Conservation (phyloP, 1,140 invertebrate genomes). For the Aphelenchoides avenae region DNA sequence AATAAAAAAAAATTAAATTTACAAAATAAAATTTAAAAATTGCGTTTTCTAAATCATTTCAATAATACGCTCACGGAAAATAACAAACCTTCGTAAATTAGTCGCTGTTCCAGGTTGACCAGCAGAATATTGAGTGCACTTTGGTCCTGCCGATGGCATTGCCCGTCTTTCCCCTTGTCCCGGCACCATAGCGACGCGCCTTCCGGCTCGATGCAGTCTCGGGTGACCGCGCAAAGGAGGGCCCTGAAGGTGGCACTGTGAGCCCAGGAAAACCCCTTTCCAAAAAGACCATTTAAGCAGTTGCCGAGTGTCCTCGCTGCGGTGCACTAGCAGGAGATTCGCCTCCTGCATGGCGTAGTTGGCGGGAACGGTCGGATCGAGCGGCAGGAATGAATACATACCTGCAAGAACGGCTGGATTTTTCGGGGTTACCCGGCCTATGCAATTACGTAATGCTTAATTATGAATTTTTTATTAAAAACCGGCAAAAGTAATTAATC, state of each 20-base stretch:
- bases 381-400: constrained; percentile 15
- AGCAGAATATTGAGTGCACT: constrained; percentile 22
- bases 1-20: no score
- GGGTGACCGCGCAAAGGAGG: constrained; percentile 14
- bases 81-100: no score
- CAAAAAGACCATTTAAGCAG: constrained; percentile 15
- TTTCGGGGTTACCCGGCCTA: no score
- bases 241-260: constrained; percentile 12
- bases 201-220: constrained; percentile 15
- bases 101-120: constrained; percentile 11
- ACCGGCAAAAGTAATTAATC: no score
- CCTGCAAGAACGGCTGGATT: constrained; percentile 10
- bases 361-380: constrained; percentile 3
- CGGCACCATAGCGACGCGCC: background rate
- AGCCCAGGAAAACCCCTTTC: constrained; percentile 1
- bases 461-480: no score
- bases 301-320: constrained; percentile 13
- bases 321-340: constrained; percentile 13
- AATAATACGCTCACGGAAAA: no score
- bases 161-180: constrained; percentile 9
- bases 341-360: constrained; percentile 30
- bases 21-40: no score
- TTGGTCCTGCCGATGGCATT: constrained; percentile 27
- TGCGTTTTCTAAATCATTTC: no score
- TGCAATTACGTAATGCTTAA: no score